Evolutionary conservation across 2,888 invertebrate species (phyloP).

Genomic region (Chrysopilus asiliformis): DNA sequence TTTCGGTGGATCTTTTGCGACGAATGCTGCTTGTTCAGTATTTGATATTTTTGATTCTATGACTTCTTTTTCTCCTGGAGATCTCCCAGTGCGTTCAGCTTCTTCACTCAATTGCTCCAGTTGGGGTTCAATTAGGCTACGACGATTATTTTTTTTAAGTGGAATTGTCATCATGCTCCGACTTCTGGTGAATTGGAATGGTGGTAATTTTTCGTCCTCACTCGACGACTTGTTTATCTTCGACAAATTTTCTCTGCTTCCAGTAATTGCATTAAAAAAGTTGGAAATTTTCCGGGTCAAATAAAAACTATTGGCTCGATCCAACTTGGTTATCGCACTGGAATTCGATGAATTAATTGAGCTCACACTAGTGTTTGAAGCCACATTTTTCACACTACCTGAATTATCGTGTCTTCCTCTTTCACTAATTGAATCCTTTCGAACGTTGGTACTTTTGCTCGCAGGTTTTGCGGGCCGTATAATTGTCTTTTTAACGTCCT

Average conservation of each 20-base stretch:
- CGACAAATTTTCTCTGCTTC: slow-evolving; percentile 33
- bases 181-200: slow-evolving; percentile 31
- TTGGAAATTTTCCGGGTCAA: slow-evolving; percentile 30
- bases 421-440: neutral
- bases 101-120: slow-evolving; percentile 34
- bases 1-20: slow-evolving; percentile 1
- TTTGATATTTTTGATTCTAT: neutral
- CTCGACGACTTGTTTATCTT: slow-evolving; percentile 18
- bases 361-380: too few species aligned
- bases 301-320: slow-evolving; percentile 33
- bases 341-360: too few species aligned
- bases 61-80: slow-evolving; percentile 18
- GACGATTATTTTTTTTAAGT: slow-evolving; percentile 25
- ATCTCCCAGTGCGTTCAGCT: slow-evolving; percentile 18
- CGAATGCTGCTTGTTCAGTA: neutral
- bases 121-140: slow-evolving; percentile 31
- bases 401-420: too few species aligned
- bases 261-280: slow-evolving; percentile 29
- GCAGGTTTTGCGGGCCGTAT: slow-evolving; percentile 1
- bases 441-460: slow-evolving; percentile 1
- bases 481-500: too few species aligned
- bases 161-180: slow-evolving; percentile 32
- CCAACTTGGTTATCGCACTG: slow-evolving; percentile 29
- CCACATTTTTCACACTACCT: too few species aligned
- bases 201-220: slow-evolving; percentile 14